Base-by-base conservation (phyloP, 2,888 invertebrate species). In the Metopia argyrocephala region DNA sequence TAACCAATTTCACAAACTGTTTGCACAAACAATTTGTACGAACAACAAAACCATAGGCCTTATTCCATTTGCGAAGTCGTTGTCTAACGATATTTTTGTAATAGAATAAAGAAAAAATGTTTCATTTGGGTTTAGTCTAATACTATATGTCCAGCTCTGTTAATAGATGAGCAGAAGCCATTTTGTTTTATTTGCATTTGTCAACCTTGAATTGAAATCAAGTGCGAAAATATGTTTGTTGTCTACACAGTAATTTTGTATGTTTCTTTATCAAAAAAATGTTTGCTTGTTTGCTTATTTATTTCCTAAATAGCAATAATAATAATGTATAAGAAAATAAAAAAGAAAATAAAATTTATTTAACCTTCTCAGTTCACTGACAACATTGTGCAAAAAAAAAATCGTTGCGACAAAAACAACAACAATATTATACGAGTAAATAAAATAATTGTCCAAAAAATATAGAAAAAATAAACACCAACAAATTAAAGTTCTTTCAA, bases 331-430 rank as follows among this genome's bases (percentile, higher is more conserved):
- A 31, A 7, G 31, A 23, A 21, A n/a, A 59, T 0, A 15, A 21
- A 59, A 6, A 38, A 59, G 5, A 21, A 59, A 9, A 9, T 7
- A 15, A 38, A 38, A 61, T 21, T 61, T 61, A 31, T 61, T 61
- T 61, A 61, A 61, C 59, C 59, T 61, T 61, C 59, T 38, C 3
- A 38, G 23, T 61, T 61, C 59, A 61, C 38, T 61, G 31, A 21
- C 38, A 45, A 18, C 15, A 61, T 38, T 61, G 38, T 2, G 12
- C 38, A 38, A 38, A 38, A 38, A 38, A 31, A 31, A 31, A n/a
- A n/a, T n/a, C n/a, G n/a, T n/a, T n/a, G n/a, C 1, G 31, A 31
- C 5, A 2, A 31, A 31, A 31, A 31, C 1, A 28, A 2, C 5
- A 31, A 5, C 6, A 38, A 38, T 38, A 38, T 38, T 38, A 12